These are phyloP conservation scores for Petrolisthes cinctipes DNA, from an alignment of 2,888 invertebrate genomes.

Conservation along the genomic window DNA sequence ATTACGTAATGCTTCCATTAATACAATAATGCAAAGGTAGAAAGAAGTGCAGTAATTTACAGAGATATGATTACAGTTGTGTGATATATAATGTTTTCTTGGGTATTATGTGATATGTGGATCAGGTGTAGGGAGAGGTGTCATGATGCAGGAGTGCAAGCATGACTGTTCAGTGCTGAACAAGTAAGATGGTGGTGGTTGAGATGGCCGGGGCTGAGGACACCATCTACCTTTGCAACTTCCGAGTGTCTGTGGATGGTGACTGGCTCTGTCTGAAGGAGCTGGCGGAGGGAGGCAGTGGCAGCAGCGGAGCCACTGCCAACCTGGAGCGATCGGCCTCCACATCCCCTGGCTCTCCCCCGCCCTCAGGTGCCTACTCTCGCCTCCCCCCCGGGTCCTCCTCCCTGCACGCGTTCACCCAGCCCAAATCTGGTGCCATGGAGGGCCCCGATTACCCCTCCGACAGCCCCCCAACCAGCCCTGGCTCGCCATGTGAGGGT, in stretches of 20 bases:
- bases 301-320: constrained; percentile 36
- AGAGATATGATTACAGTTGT: background rate
- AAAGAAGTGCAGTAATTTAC: too few relatives aligned
- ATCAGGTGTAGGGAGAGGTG: background rate
- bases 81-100: background rate
- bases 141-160: background rate
- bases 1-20: too few relatives aligned
- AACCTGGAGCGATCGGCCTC: constrained; percentile 57
- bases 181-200: constrained; percentile 72
- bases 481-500: constrained; percentile 39
- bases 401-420: constrained; percentile 52
- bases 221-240: constrained; percentile 96
- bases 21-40: too few relatives aligned
- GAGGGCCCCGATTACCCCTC: constrained; percentile 27
- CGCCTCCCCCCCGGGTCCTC: constrained; percentile 52
- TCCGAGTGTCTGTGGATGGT: constrained; percentile 95
- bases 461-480: constrained; percentile 43
- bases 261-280: constrained; percentile 97
- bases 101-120: background rate
- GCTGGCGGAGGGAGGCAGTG: constrained; percentile 79
- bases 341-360: constrained; percentile 53
- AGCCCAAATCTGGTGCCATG: constrained; percentile 36
- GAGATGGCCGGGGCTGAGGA: constrained; percentile 72
- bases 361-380: constrained; percentile 62
- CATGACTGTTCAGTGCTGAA: constrained; percentile 22